phyloP scores from a whole-genome alignment of 2,113 vertebrate species.

The Gambusia holbrooki region DNA sequence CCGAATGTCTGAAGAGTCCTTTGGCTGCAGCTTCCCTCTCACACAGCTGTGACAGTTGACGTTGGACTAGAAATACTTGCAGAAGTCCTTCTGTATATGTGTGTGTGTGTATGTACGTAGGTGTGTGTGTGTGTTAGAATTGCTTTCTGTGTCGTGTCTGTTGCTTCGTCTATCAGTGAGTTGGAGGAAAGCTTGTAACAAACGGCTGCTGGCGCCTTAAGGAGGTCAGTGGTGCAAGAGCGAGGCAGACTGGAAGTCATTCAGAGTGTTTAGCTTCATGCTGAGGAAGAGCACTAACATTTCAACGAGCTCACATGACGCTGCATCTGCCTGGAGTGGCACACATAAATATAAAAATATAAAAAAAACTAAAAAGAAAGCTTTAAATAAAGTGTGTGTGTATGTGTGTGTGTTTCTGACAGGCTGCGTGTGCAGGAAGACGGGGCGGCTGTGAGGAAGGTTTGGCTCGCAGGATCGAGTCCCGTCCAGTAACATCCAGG shows the following conservation, averaged over 20 bases:
- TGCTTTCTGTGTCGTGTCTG: not conserved
- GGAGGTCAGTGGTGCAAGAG: constrained; percentile 76
- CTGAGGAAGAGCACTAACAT: constrained; percentile 70
- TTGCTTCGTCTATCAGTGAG: constrained; percentile 5
- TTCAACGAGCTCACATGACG: constrained; percentile 61
- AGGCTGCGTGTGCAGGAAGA: constrained; percentile 65
- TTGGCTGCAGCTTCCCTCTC: constrained; percentile 74
- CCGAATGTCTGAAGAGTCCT: constrained; percentile 71
- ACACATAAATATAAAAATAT: constrained; percentile 82
- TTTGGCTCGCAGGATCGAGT: constrained; percentile 53
- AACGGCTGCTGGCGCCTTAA: constrained; percentile 66
- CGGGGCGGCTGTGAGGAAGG: constrained; percentile 51
- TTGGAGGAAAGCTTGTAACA: constrained; percentile 44
- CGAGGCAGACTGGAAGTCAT: constrained; percentile 79
- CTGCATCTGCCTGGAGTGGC: constrained; percentile 56
- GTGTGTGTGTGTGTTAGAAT: constrained; percentile 5
- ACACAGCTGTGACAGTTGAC: constrained; percentile 46
- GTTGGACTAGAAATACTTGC: constrained; percentile 65
- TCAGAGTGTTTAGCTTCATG: constrained; percentile 76
- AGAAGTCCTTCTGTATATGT: constrained; percentile 47
- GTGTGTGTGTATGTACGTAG: not conserved
- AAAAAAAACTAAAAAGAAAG: constrained; percentile 72
- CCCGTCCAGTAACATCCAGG: constrained; percentile 29
- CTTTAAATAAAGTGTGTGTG: constrained; percentile 71
- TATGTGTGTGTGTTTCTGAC: constrained; percentile 39